Base-by-base conservation (phyloP, 2,888 invertebrate species). In the Trissolcus brochymenae region DNA sequence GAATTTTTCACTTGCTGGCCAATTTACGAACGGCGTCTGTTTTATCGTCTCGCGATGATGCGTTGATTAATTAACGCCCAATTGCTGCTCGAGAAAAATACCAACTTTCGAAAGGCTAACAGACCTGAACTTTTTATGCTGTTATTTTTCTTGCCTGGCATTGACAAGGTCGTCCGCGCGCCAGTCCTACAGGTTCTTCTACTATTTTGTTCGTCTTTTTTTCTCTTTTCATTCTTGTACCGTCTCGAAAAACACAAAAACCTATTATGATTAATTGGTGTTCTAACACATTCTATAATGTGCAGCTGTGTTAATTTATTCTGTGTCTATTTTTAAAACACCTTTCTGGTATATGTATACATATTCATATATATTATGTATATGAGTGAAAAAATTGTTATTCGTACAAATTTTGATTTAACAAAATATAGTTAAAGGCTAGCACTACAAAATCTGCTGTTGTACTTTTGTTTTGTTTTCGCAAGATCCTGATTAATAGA, bases 81-180 rank as follows among this genome's bases (percentile, higher is more conserved):
- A 51, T 43, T 7, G 61, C 35, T 65, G 53, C 64, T 53, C 56
- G 61, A 56, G 59, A 67, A 67, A 61, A 50, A 14, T 46, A 51
- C 41, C 56, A 50, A 49, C 46, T 59, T 46, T 51, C 59, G 55
- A 66, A 73, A 65, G 60, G 29, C 55, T 55, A 40, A 13, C 7
- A 14, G 54, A 54, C 40, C 54, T 59, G 53, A 59, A 65, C 54
- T 65, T 64, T 57, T 35, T 25, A 57, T 40, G 40, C 17, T 65
- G 25, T 65, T 66, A 65, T 72, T 72, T 72, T 64, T 64, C 64
- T 64, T 59, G 49, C 41, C 16, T 72, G 72, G 65, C 72, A 72
- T 72, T 72, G 72, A 41, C 65, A 72, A 72, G 72, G 72, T 72
- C 72, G 72, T 65, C 60, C 43, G 51, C 6, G 13, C 50, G 59